Conservation (phyloP, 2,888 invertebrate genomes). For the Neria commutata region DNA sequence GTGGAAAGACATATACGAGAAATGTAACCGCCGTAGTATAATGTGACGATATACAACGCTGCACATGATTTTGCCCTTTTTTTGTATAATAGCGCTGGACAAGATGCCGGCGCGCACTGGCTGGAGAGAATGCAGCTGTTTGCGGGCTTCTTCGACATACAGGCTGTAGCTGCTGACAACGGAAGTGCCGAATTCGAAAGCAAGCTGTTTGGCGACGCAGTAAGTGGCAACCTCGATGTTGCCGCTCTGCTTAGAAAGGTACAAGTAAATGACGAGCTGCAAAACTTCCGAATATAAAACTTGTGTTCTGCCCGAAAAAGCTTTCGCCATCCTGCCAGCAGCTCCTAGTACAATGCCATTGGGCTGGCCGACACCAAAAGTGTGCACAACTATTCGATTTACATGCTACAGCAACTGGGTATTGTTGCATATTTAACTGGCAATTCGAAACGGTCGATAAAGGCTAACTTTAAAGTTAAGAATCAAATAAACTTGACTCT, state of each 20-base stretch:
- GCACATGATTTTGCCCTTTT: too few species aligned
- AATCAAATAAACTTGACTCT: too few species aligned
- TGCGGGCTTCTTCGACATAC: conserved; percentile 38
- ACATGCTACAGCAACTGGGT: conserved; percentile 34
- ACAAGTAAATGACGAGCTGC: not conserved
- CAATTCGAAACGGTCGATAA: conserved; percentile 13
- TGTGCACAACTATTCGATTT: conserved; percentile 42
- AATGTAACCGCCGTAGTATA: too few species aligned
- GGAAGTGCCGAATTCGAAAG: conserved; percentile 32
- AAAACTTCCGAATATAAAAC: not conserved
- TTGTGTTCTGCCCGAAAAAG: conserved; percentile 7
- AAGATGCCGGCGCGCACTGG: conserved; percentile 27
- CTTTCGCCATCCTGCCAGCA: conserved; percentile 46
- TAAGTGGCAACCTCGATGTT: conserved; percentile 9
- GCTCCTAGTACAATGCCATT: conserved; percentile 41
- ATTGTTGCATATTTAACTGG: conserved; percentile 48
- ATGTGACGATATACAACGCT: too few species aligned
- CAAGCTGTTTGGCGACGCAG: conserved; percentile 23
- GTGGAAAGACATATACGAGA: conserved; percentile 32
- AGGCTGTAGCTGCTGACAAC: conserved; percentile 19
- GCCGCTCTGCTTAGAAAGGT: conserved; percentile 14
- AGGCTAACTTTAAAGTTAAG: conserved; percentile 17
- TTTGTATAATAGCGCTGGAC: conserved; percentile 8
- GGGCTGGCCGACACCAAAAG: conserved; percentile 29
- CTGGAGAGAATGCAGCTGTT: conserved; percentile 37